Conservation (phyloP, 2,113 vertebrate species). For the Lampris megalopsis region DNA sequence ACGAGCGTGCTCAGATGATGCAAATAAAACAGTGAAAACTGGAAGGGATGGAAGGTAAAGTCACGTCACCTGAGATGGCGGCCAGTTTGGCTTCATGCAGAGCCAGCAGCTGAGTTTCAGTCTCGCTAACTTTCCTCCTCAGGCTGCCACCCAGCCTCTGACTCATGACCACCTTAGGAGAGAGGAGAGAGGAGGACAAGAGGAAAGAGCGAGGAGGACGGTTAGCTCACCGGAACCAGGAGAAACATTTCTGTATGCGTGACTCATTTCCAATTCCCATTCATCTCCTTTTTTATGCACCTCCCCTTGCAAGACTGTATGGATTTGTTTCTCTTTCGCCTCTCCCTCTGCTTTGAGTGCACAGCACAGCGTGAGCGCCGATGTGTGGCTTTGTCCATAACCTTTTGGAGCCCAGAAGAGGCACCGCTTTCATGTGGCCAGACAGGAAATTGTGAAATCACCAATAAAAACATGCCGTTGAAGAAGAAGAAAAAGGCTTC, state of each 20-base stretch:
- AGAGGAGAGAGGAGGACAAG: conserved; percentile 12
- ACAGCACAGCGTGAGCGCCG: conserved; percentile 34
- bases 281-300: conserved; percentile 54
- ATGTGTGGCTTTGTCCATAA: conserved; percentile 61
- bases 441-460: conserved; percentile 68
- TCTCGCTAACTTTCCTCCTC: conserved; percentile 86
- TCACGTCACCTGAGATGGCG: conserved; percentile 80
- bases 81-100: conserved; percentile 90
- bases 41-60: conserved; percentile 15
- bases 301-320: conserved; percentile 59
- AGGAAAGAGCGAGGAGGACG: background rate
- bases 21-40: conserved; percentile 42
- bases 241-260: conserved; percentile 63
- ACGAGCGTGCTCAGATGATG: conserved; percentile 42
- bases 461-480: conserved; percentile 62
- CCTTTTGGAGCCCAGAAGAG: conserved; percentile 64
- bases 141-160: conserved; percentile 88
- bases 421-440: conserved; percentile 42
- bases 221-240: conserved; percentile 36
- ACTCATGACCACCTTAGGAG: conserved; percentile 85
- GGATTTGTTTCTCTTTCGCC: conserved; percentile 59
- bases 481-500: conserved; percentile 57
- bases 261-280: conserved; percentile 63
- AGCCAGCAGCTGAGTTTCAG: conserved; percentile 87
- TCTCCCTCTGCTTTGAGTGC: conserved; percentile 51